Evolutionary conservation across 2,113 vertebrate genomes (phyloP), one percentile per base, ranked within the genome.

Genomic region (Prunella himalayana): DNA sequence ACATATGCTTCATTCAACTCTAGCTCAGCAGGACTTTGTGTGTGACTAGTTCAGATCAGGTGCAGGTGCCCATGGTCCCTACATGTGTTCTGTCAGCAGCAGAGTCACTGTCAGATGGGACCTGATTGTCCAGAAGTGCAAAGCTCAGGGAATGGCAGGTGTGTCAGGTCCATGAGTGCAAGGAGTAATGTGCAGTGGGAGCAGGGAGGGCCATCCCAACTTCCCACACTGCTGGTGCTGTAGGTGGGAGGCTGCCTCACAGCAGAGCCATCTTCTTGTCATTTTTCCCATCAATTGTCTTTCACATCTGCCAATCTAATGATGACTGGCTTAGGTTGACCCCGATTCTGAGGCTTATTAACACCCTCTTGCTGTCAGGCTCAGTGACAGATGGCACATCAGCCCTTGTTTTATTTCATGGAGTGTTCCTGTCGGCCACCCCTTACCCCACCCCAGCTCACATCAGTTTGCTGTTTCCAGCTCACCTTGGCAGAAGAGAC

Each of bases 261-360:
- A 59, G 63, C 73, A 85, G 56, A 89, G 69, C 49, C 44, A 18
- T 77, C 75, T 33, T 72, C 44, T 63, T 95, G 83, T 82, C 91
- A 2, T 91, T 92, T 94, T 82, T 93, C 33, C 79, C 49, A 53
- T 80, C 94, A 90, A 2, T 66, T 88, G 66, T 71, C 86, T 95
- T 82, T 92, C 90, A 88, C 42, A 85, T 56, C 84, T 94, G 92
- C 92, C 95, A 90, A 70, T 95, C 88, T 78, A 63, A 85, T 73
- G 94, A 76, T 92, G 90, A 96, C 86, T 42, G 0, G 72, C 91
- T 84, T 78, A 80, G 50, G 51, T 27, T 97, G 96, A 96, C 96
- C 95, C 84, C 2, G 7, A 81, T 94, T 94, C 94, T 84, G 80
- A 96, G 78, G 79, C 86, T 90, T 93, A 89, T 96, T 95, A 96